These are phyloP conservation scores for Ptychodera flava DNA, from an alignment of 35 echinoderm and acorn worm genomes.

Conservation along the genomic window DNA sequence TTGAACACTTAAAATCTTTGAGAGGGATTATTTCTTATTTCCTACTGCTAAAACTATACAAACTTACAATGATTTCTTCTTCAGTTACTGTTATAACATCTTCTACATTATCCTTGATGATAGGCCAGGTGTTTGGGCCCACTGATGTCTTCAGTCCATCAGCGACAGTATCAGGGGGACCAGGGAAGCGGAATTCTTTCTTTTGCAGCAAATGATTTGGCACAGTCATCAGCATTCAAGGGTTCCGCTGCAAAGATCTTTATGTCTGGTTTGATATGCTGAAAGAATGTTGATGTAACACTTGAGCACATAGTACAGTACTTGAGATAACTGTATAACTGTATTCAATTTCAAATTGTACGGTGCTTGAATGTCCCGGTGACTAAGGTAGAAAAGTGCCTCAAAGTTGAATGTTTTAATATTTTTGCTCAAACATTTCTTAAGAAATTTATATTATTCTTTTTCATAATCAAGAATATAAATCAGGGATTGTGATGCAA, in stretches of 20 bases:
- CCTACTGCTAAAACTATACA: background rate
- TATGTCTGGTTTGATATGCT: slow-evolving; percentile 48
- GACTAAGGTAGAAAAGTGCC: too few species aligned
- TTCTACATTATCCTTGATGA: slow-evolving; percentile 47
- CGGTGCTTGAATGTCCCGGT: too few species aligned
- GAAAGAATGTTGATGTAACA: too few species aligned
- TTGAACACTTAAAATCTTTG: too few species aligned
- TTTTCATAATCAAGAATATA: too few species aligned
- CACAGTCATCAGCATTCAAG: slow-evolving; percentile 55
- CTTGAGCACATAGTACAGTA: too few species aligned
- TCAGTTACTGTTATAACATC: slow-evolving; percentile 62
- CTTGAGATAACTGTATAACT: too few species aligned
- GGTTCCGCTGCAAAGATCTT: slow-evolving; percentile 59
- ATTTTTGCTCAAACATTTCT: too few species aligned
- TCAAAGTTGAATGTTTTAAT: too few species aligned
- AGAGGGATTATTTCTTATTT: background rate
- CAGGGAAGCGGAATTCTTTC: slow-evolving; percentile 11
- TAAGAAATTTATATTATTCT: too few species aligned
- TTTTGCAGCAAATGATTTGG: slow-evolving; percentile 41
- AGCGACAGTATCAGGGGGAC: slow-evolving; percentile 37
- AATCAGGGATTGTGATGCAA: too few species aligned
- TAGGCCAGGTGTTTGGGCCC: slow-evolving; percentile 54
- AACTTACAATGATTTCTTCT: slow-evolving; percentile 33
- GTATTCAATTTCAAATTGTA: too few species aligned
- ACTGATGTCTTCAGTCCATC: slow-evolving; percentile 51